A percentile compares a stretch with the other conserved stretches of the same genome.
These are phyloP conservation scores for Porites cylindrica DNA, from an alignment of 92 coral and sea anemone genomes.

Conservation along the genomic window DNA sequence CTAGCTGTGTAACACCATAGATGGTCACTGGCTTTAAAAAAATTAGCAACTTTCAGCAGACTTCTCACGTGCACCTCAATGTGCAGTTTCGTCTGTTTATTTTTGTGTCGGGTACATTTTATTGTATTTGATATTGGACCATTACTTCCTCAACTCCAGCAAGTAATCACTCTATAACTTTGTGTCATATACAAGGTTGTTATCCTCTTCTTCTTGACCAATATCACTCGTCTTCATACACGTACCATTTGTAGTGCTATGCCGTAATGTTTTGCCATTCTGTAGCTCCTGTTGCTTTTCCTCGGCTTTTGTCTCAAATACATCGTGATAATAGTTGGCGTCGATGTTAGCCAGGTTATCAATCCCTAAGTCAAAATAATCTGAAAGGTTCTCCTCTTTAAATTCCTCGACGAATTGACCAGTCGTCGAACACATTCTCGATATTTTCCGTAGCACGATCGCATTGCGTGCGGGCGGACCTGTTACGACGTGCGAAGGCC, in stretches of 20 bases:
- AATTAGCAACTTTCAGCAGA: no score
- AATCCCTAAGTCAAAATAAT: conserved; percentile 6
- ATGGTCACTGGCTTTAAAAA: no score
- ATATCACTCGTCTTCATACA: not conserved
- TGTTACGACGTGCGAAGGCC: not conserved
- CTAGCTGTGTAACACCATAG: no score
- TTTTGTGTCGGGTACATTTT: no score
- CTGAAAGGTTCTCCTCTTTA: not conserved
- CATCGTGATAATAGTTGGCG: not conserved
- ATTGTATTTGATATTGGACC: no score
- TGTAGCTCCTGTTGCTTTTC: not conserved
- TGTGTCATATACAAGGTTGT: not conserved
- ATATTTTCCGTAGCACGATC: conserved; percentile 8
- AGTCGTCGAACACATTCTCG: not conserved
- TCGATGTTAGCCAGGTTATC: not conserved
- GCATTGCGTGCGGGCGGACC: not conserved
- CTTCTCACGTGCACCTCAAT: no score
- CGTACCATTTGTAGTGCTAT: not conserved
- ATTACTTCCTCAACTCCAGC: not conserved
- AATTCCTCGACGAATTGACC: conserved; percentile 14
- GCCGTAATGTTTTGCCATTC: not conserved
- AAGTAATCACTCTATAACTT: not conserved
- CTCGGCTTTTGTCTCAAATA: not conserved
- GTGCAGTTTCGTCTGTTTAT: no score
- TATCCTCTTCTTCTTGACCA: not conserved